These are phyloP conservation scores for Agriopis leucophaearia DNA, from an alignment of 2,888 invertebrate genomes.

Conservation along the genomic window DNA sequence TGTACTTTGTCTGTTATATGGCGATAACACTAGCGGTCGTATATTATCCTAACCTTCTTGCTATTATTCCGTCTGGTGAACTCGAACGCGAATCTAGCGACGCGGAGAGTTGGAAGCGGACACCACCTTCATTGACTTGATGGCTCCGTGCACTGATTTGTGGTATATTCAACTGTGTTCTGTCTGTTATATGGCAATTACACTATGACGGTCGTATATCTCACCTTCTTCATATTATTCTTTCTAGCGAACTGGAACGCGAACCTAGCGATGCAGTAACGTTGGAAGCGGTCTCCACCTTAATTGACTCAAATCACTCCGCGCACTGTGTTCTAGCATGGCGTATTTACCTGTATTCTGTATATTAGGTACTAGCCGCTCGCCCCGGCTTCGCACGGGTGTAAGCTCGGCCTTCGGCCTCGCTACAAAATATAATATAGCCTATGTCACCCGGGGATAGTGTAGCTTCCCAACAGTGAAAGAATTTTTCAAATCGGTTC, in stretches of 20 bases:
- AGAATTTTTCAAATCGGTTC: no score
- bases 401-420: no score
- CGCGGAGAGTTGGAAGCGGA: slow-evolving; percentile 95
- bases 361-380: slow-evolving; percentile 81
- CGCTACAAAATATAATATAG: no score
- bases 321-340: slow-evolving; percentile 96
- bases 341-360: slow-evolving; percentile 99
- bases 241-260: slow-evolving; percentile 97
- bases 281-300: slow-evolving; percentile 94
- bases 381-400: no score
- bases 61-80: slow-evolving; percentile 93
- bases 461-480: no score
- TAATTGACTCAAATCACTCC: slow-evolving; percentile 99
- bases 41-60: slow-evolving; percentile 89
- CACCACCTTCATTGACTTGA: slow-evolving; percentile 98
- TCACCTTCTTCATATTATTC: slow-evolving; percentile 86
- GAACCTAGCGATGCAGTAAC: slow-evolving; percentile 97
- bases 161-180: slow-evolving; percentile 99
- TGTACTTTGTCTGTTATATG: slow-evolving; percentile 96
- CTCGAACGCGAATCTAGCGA: slow-evolving; percentile 98
- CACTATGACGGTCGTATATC: no score
- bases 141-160: slow-evolving; percentile 94
- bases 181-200: no score
- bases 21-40: neutral
- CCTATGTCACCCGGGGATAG: no score